A percentile compares a stretch with the other conserved stretches of the same genome.
Evolutionary conservation across 92 coral and sea anemone genomes (phyloP).

Genomic region (Porites cylindrica): DNA sequence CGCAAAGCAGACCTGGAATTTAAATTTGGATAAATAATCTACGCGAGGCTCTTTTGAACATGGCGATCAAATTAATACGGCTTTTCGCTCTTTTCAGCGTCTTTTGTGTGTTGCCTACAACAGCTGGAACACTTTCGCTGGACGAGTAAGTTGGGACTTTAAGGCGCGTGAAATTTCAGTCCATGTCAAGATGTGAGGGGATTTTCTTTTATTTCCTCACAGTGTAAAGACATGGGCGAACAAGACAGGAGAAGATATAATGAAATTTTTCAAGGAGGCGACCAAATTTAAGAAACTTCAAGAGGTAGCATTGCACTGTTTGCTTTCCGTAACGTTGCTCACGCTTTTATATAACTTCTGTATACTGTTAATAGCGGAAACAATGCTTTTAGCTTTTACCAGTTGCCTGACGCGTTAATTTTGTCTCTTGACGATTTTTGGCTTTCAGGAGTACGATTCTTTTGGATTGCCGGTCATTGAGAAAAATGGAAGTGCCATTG

Average conservation of each 20-base stretch:
- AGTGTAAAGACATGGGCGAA: slow-evolving; percentile 59
- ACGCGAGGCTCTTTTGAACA: slow-evolving; percentile 38
- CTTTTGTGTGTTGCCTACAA: slow-evolving; percentile 48
- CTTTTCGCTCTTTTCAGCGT: slow-evolving; percentile 70
- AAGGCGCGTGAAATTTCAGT: slow-evolving; percentile 42
- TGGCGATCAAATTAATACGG: slow-evolving; percentile 67
- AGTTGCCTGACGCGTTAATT: slow-evolving; percentile 19
- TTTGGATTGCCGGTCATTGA: not conserved
- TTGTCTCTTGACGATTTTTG: slow-evolving; percentile 18
- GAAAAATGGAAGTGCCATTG: slow-evolving; percentile 72
- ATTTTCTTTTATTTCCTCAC: slow-evolving; percentile 68
- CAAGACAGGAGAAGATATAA: slow-evolving; percentile 32
- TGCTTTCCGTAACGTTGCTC: slow-evolving; percentile 42
- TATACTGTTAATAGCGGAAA: slow-evolving; percentile 48
- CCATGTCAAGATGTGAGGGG: slow-evolving; percentile 36
- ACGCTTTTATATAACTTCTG: slow-evolving; percentile 39
- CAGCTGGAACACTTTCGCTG: slow-evolving; percentile 19
- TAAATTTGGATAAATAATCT: slow-evolving; percentile 58
- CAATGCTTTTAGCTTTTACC: slow-evolving; percentile 24
- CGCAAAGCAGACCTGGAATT: slow-evolving; percentile 61
- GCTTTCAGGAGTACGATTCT: slow-evolving; percentile 58
- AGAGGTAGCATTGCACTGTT: slow-evolving; percentile 52
- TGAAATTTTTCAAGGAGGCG: slow-evolving; percentile 22
- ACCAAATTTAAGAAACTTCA: slow-evolving; percentile 62
- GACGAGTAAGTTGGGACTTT: slow-evolving; percentile 21